Conservation (phyloP, 2,113 vertebrate species). For the Cryptomyrus ogoouensis region DNA sequence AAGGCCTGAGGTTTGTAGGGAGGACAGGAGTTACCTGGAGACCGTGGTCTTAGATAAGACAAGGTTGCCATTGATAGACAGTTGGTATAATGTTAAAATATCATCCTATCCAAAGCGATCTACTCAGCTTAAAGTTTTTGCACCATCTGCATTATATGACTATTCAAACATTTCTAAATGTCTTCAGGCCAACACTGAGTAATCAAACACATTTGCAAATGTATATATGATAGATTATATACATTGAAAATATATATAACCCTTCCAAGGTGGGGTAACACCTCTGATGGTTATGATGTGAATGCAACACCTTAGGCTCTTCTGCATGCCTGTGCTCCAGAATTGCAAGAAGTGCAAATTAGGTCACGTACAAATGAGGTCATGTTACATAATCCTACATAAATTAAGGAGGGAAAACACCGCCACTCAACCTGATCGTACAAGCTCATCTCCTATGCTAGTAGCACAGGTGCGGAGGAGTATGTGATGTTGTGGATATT, state of each 20-base stretch:
- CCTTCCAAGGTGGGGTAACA: neutral
- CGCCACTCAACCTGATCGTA: neutral
- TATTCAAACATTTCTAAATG: too few species aligned
- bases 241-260: too few species aligned
- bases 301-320: neutral
- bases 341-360: neutral
- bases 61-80: too few species aligned
- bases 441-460: neutral
- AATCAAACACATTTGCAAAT: neutral
- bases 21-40: too few species aligned
- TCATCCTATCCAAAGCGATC: too few species aligned
- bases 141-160: too few species aligned
- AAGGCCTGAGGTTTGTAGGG: too few species aligned
- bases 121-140: too few species aligned
- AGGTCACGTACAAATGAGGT: neutral
- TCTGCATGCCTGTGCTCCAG: neutral
- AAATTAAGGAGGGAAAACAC: neutral
- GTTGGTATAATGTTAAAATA: too few species aligned
- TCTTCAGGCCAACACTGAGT: neutral
- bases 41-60: too few species aligned
- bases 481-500: neutral
- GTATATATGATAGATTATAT: too few species aligned
- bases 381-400: neutral
- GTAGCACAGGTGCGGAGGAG: neutral
- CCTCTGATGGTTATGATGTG: neutral